These are phyloP conservation scores for Paratrypauchen microcephalus DNA, from an alignment of 2,797 vertebrate species.

Conservation along the genomic window DNA sequence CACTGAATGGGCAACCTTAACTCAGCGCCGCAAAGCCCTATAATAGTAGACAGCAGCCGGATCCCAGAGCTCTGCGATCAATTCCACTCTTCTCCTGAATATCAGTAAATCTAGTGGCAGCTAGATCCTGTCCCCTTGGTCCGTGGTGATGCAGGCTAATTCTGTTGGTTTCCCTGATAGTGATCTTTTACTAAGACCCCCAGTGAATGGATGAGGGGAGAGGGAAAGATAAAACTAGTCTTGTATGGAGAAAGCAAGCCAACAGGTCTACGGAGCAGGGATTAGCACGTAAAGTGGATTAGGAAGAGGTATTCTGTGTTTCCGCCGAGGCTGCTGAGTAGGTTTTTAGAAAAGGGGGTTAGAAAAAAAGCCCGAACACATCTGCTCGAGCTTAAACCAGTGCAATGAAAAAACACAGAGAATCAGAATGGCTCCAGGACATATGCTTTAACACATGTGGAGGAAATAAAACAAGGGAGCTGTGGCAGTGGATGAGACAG, in stretches of 20 bases:
- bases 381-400: slow-evolving; percentile 74
- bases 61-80: slow-evolving; percentile 59
- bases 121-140: slow-evolving; percentile 56
- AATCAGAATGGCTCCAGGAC: slow-evolving; percentile 60
- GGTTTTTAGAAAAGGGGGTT: slow-evolving; percentile 73
- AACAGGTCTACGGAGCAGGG: slow-evolving; percentile 74
- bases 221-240: slow-evolving; percentile 42
- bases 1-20: slow-evolving; percentile 60
- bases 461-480: slow-evolving; percentile 56
- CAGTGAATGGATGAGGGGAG: slow-evolving; percentile 52
- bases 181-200: slow-evolving; percentile 70
- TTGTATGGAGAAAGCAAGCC: slow-evolving; percentile 64
- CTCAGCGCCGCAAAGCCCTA: slow-evolving; percentile 58
- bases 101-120: slow-evolving; percentile 72
- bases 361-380: slow-evolving; percentile 52
- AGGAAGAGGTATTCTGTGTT: slow-evolving; percentile 75
- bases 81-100: slow-evolving; percentile 66
- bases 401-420: slow-evolving; percentile 60
- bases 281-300: slow-evolving; percentile 79
- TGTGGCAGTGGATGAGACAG: slow-evolving; percentile 44
- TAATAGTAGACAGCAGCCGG: slow-evolving; percentile 39
- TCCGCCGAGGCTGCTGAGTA: slow-evolving; percentile 70
- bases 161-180: slow-evolving; percentile 70
- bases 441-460: slow-evolving; percentile 45
- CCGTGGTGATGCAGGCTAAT: slow-evolving; percentile 57